Evolutionary conservation across 35 echinoderm and acorn worm species (phyloP).

Genomic region (Apostichopus californicus): DNA sequence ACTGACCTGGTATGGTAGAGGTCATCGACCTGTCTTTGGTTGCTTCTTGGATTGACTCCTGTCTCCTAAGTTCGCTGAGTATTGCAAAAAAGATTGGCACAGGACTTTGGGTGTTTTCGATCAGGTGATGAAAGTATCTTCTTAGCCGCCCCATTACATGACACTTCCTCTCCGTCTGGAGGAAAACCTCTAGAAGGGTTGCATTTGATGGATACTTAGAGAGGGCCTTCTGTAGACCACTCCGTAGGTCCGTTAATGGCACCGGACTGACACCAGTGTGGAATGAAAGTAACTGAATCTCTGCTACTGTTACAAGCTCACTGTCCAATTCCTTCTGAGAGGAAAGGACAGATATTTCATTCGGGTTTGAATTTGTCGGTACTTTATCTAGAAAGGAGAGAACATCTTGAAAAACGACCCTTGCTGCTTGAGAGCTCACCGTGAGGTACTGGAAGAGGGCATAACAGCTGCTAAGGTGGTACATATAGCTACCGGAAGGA

Average conservation of each 20-base stretch:
- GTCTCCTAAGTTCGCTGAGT: slow-evolving; percentile 72
- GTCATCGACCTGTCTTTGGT: not conserved
- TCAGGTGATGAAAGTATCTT: slow-evolving; percentile 81
- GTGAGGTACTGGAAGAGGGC: slow-evolving; percentile 93
- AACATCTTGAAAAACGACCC: slow-evolving; percentile 71
- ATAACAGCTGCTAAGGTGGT: slow-evolving; percentile 79
- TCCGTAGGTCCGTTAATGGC: slow-evolving; percentile 62
- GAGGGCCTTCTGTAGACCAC: slow-evolving; percentile 73
- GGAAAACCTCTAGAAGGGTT: slow-evolving; percentile 66
- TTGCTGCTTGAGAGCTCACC: slow-evolving; percentile 78
- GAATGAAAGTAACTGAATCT: slow-evolving; percentile 64
- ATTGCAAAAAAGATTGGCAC: slow-evolving; percentile 77
- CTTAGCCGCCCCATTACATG: slow-evolving; percentile 79
- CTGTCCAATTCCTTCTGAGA: slow-evolving; percentile 67
- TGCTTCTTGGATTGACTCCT: slow-evolving; percentile 14
- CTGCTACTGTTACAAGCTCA: slow-evolving; percentile 63
- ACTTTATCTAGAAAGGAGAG: slow-evolving; percentile 55
- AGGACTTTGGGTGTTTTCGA: slow-evolving; percentile 38
- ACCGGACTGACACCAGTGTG: slow-evolving; percentile 64
- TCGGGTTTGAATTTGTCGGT: not conserved
- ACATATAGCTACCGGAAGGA: slow-evolving; percentile 64
- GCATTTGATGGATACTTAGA: slow-evolving; percentile 71
- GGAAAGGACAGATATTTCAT: not conserved
- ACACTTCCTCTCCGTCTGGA: slow-evolving; percentile 69
- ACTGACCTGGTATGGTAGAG: not conserved